A percentile compares a stretch with the other conserved stretches of the same genome.
Conservation (phyloP, 1,140 invertebrate genomes). For the Maniola jurtina region DNA sequence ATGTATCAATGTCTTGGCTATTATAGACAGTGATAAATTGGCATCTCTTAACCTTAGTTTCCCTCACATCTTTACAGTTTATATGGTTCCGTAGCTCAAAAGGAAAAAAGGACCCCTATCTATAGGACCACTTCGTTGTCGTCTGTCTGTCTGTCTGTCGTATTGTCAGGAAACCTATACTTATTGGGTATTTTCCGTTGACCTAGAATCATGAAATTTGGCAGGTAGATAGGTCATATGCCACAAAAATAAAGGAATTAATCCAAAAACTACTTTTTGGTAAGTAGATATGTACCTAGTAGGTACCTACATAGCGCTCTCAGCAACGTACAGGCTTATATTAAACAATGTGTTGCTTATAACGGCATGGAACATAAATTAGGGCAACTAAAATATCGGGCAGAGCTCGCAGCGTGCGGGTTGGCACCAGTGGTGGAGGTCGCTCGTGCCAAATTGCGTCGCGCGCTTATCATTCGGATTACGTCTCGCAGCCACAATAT, state of each 20-base stretch:
- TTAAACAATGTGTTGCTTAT: slow-evolving; percentile 30
- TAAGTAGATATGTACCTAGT: too few relatives aligned
- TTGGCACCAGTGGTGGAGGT: slow-evolving; percentile 59
- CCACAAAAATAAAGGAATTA: too few relatives aligned
- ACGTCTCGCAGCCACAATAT: slow-evolving; percentile 49
- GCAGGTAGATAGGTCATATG: too few relatives aligned
- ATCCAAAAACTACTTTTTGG: neutral
- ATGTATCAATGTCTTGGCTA: slow-evolving; percentile 6
- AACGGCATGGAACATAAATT: slow-evolving; percentile 60
- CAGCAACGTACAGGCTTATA: slow-evolving; percentile 17
- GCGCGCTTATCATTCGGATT: slow-evolving; percentile 71
- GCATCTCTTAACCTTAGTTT: neutral
- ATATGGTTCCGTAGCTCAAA: too few relatives aligned
- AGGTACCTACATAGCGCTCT: too few relatives aligned
- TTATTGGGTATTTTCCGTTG: too few relatives aligned
- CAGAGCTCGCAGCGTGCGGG: slow-evolving; percentile 41
- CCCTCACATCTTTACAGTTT: neutral
- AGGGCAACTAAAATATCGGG: slow-evolving; percentile 58
- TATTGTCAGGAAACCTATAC: too few relatives aligned
- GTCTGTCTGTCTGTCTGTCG: too few relatives aligned
- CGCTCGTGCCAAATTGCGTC: slow-evolving; percentile 67
- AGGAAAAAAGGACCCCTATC: too few relatives aligned
- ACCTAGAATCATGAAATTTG: too few relatives aligned
- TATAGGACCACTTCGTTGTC: too few relatives aligned
- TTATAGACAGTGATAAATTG: slow-evolving; percentile 5